A percentile compares a stretch with the other conserved stretches of the same genome.
phyloP scores from a whole-genome alignment of 1,140 invertebrate species.

The Meloidogyne floridensis region DNA sequence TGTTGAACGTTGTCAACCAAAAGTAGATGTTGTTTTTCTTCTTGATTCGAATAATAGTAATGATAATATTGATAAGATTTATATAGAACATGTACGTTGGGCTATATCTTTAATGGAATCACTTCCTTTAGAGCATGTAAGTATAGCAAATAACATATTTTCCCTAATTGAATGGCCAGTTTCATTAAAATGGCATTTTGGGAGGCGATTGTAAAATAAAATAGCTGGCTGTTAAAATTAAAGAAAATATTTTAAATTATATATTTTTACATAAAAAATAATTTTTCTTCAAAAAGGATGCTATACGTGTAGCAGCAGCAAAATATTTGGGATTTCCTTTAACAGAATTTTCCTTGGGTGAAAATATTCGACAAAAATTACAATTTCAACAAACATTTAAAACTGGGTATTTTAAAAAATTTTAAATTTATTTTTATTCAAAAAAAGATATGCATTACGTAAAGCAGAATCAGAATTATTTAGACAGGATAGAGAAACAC shows the following conservation, averaged over 20 bases:
- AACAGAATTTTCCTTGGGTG: conserved; percentile 58
- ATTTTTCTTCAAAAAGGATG: conserved; percentile 28
- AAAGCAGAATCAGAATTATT: conserved; percentile 61
- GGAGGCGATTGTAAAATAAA: too few species aligned
- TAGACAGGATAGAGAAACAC: conserved; percentile 50
- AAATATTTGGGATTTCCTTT: conserved; percentile 61
- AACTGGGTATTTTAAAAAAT: neutral
- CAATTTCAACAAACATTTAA: conserved; percentile 3
- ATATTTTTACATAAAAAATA: neutral
- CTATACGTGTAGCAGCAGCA: conserved; percentile 56
- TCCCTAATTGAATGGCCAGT: neutral
- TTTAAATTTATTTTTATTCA: neutral
- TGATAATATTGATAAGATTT: conserved; percentile 55
- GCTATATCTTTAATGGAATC: conserved; percentile 57
- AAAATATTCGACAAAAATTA: conserved; percentile 48
- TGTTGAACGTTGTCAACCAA: conserved; percentile 47
- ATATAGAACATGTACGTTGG: conserved; percentile 59
- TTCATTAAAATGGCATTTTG: too few species aligned
- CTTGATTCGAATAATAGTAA: conserved; percentile 60
- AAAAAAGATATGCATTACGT: conserved; percentile 53
- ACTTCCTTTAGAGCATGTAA: conserved; percentile 51
- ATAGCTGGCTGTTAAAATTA: too few species aligned
- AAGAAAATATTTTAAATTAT: neutral
- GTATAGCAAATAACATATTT: neutral
- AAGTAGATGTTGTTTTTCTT: conserved; percentile 57